These are phyloP conservation scores for Zaprionus nigranus DNA, from an alignment of 1,140 invertebrate genomes.

Conservation along the genomic window DNA sequence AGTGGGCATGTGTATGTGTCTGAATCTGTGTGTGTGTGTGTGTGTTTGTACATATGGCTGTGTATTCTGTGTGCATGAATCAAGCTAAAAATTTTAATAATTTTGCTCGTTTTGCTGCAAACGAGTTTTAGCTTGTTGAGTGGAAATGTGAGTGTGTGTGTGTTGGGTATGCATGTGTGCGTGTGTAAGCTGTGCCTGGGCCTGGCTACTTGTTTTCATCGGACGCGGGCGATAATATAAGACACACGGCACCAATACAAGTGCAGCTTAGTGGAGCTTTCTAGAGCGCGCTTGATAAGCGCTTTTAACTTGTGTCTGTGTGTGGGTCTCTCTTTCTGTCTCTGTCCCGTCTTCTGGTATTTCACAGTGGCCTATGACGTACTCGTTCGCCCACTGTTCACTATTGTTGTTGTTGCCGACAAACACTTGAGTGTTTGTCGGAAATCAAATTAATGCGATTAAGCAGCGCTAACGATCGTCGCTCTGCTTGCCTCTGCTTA, in stretches of 20 bases:
- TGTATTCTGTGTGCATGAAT: slow-evolving; percentile 66
- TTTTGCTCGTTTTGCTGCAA: slow-evolving; percentile 66
- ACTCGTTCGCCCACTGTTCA: slow-evolving; percentile 27
- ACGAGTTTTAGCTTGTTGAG: slow-evolving; percentile 79
- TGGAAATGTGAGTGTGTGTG: slow-evolving; percentile 17
- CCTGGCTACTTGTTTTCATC: slow-evolving; percentile 63
- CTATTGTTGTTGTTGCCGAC: slow-evolving; percentile 8
- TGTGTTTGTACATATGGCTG: background rate
- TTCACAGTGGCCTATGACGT: slow-evolving; percentile 47
- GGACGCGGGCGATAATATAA: slow-evolving; percentile 64
- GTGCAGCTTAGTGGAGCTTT: slow-evolving; percentile 51
- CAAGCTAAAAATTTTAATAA: slow-evolving; percentile 82
- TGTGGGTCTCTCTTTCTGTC: slow-evolving; percentile 29
- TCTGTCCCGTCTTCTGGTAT: background rate
- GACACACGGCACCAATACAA: slow-evolving; percentile 47
- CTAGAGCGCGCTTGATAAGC: slow-evolving; percentile 76
- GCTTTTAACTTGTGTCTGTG: slow-evolving; percentile 23
- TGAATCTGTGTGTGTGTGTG: slow-evolving; percentile 14
- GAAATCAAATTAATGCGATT: slow-evolving; percentile 76
- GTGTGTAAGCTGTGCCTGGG: slow-evolving; percentile 41
- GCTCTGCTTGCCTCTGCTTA: slow-evolving; percentile 14
- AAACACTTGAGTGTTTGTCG: slow-evolving; percentile 64
- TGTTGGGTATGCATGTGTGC: slow-evolving; percentile 12
- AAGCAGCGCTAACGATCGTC: slow-evolving; percentile 51
- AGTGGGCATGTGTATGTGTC: slow-evolving; percentile 29